Conservation (phyloP, 2,888 invertebrate genomes). For the Lucinisca nassula region DNA sequence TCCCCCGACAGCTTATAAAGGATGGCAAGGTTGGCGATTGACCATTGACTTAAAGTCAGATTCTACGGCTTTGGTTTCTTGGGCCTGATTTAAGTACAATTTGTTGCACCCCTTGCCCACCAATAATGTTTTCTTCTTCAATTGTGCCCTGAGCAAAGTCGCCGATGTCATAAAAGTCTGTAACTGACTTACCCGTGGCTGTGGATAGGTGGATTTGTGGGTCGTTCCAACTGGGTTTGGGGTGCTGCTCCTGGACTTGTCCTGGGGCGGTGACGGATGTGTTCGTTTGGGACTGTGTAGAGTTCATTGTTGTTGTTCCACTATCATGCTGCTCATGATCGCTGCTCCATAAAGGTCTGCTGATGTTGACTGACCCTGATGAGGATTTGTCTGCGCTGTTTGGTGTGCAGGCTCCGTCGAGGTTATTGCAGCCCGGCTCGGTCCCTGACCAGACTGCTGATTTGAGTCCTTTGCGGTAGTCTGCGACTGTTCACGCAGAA, state of each 20-base stretch:
- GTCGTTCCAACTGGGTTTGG: neutral
- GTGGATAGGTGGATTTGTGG: neutral
- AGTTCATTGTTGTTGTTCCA: no score
- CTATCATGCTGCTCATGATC: neutral
- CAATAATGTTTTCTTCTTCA: neutral
- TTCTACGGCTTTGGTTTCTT: neutral
- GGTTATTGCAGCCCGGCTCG: no score
- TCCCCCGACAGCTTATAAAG: neutral
- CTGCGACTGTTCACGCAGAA: neutral
- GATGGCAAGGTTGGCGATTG: neutral
- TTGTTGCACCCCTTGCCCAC: neutral
- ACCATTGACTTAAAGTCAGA: neutral
- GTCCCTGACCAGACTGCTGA: no score
- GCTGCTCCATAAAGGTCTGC: neutral
- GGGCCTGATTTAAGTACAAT: neutral
- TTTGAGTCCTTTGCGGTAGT: no score
- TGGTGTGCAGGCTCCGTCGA: no score
- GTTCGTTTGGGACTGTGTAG: no score
- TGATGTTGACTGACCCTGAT: neutral
- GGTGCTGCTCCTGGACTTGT: neutral
- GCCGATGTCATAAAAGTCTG: neutral
- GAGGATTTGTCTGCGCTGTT: neutral
- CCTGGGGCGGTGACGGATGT: neutral
- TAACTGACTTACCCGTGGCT: conserved; percentile 3
- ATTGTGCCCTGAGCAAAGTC: neutral